Conservation (phyloP, 2,113 vertebrate species). For the Cyphomyrus discorhynchus region DNA sequence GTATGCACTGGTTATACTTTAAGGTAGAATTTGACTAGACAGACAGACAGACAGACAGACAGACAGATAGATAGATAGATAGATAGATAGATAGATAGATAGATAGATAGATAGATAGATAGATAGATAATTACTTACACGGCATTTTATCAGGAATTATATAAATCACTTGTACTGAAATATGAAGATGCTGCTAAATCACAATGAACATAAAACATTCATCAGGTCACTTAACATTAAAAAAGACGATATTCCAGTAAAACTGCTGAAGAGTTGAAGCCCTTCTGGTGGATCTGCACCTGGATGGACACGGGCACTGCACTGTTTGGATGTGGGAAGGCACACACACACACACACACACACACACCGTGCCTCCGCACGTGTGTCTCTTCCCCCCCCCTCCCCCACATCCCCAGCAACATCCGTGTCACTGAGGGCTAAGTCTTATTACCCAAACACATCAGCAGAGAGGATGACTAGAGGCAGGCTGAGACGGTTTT, state of each 20-base stretch:
- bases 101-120: too few relatives aligned
- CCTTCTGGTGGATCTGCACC: background rate
- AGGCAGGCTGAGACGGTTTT: background rate
- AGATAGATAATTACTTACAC: background rate
- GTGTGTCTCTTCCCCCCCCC: too few relatives aligned
- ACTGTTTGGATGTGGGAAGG: background rate
- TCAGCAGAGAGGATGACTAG: background rate
- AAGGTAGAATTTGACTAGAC: background rate
- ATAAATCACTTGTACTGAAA: background rate
- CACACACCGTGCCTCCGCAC: background rate
- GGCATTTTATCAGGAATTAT: background rate
- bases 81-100: too few relatives aligned
- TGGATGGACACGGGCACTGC: background rate
- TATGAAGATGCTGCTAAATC: background rate
- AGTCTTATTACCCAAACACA: conserved; percentile 10
- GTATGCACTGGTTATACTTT: background rate
- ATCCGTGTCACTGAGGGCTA: background rate
- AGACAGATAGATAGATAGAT: background rate
- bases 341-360: background rate
- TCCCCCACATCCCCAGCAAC: background rate
- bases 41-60: too few relatives aligned
- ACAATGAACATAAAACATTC: background rate
- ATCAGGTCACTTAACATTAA: background rate
- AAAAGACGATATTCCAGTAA: background rate
- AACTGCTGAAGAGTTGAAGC: background rate